Evolutionary conservation across 2,888 invertebrate genomes (phyloP).

Genomic region (Candidula unifasciata): DNA sequence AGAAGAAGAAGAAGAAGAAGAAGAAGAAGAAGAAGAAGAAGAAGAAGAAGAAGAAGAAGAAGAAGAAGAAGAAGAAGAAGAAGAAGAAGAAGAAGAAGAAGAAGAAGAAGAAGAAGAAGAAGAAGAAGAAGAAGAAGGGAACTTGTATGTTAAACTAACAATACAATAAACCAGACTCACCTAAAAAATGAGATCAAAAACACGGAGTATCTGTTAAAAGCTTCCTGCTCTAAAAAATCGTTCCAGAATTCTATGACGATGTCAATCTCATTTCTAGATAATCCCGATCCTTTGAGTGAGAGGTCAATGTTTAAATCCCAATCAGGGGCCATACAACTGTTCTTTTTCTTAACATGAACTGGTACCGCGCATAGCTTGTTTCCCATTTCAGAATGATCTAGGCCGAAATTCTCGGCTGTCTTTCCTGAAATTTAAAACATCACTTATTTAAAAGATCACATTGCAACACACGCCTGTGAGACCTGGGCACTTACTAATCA

Average conservation of each 20-base stretch:
- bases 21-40: conserved; percentile 27
- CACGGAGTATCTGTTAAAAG: neutral
- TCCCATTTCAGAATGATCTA: neutral
- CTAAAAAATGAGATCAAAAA: neutral
- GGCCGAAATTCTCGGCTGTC: too few relatives aligned
- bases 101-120: neutral
- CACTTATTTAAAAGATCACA: too few relatives aligned
- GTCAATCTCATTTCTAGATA: neutral
- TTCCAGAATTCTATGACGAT: neutral
- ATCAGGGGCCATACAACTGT: neutral
- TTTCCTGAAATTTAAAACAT: too few relatives aligned
- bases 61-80: conserved; percentile 40
- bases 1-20: conserved; percentile 31
- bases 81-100: conserved; percentile 21
- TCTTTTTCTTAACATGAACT: neutral
- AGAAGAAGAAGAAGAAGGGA: conserved; percentile 22
- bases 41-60: conserved; percentile 30
- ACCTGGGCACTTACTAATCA: too few relatives aligned
- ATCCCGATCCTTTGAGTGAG: neutral
- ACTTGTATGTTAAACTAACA: too few relatives aligned
- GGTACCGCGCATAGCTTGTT: neutral
- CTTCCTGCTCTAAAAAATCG: neutral
- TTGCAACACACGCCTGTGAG: too few relatives aligned
- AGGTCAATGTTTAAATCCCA: neutral
- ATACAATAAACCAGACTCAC: too few relatives aligned